Evolutionary conservation across 2,113 vertebrate genomes (phyloP).

Genomic region (Melanerpes formicivorus): DNA sequence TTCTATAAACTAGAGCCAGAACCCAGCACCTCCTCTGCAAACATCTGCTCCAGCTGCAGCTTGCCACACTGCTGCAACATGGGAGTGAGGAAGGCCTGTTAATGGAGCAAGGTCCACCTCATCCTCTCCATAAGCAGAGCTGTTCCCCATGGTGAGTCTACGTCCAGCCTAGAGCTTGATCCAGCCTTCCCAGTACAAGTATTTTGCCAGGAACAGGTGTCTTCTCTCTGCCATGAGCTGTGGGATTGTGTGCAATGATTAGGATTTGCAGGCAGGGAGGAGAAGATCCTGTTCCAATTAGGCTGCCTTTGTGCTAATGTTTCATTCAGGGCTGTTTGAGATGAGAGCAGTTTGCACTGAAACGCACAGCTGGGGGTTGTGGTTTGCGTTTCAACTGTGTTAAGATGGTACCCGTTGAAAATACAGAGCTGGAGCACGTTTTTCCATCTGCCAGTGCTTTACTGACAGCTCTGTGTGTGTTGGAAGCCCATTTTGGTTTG

Average conservation of each 20-base stretch:
- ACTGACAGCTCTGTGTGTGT: constrained; percentile 40
- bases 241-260: constrained; percentile 58
- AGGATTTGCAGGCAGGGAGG: constrained; percentile 27
- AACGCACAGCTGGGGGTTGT: constrained; percentile 23
- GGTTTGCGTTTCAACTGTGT: constrained; percentile 52
- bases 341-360: constrained; percentile 52
- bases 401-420: constrained; percentile 68
- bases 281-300: constrained; percentile 46
- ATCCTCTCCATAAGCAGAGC: not conserved
- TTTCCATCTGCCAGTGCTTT: constrained; percentile 54
- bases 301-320: constrained; percentile 24
- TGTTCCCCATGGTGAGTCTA: not conserved
- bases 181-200: not conserved
- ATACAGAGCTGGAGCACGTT: constrained; percentile 24
- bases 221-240: constrained; percentile 2
- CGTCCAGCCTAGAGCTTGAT: not conserved
- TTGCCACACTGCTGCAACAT: not conserved
- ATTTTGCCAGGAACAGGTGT: not conserved
- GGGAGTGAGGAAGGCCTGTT: not conserved
- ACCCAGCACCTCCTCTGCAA: not conserved
- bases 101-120: not conserved
- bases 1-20: not conserved
- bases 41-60: not conserved
- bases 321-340: constrained; percentile 6
- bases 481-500: constrained; percentile 61